These are phyloP conservation scores for Malacoctenus gilli DNA, from an alignment of 2,797 vertebrate genomes.

Conservation along the genomic window DNA sequence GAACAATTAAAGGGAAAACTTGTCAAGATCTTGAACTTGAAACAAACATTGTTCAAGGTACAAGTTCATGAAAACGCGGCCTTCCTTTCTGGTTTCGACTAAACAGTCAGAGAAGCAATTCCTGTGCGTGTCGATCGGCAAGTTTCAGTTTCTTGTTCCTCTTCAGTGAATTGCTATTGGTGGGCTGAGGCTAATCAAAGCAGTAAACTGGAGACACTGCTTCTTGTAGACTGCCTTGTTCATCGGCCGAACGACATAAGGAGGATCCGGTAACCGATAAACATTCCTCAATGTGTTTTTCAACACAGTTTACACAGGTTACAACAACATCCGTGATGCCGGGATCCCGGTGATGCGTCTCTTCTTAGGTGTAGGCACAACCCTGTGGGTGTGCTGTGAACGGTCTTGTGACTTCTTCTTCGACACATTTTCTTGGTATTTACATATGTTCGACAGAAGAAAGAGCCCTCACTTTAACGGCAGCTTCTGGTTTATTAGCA, in stretches of 20 bases:
- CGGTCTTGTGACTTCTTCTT: not conserved
- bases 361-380: not conserved
- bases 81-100: slow-evolving; percentile 5
- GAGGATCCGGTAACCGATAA: not conserved
- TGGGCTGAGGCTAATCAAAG: not conserved
- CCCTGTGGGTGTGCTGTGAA: not conserved
- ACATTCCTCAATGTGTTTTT: not conserved
- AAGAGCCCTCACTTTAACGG: not conserved
- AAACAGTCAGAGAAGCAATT: too few species aligned
- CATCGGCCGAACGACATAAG: slow-evolving; percentile 8
- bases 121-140: not conserved
- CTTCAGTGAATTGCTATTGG: slow-evolving; percentile 3
- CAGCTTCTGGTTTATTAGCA: not conserved
- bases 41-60: not conserved
- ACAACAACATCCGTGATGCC: not conserved
- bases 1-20: slow-evolving; percentile 1
- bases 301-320: slow-evolving; percentile 7
- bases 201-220: slow-evolving; percentile 1
- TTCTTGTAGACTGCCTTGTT: not conserved
- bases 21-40: not conserved
- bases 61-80: not conserved
- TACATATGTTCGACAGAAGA: too few species aligned
- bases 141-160: slow-evolving; percentile 1
- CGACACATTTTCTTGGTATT: too few species aligned
- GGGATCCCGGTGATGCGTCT: not conserved